Base-by-base conservation (phyloP, 2,113 vertebrate genomes). In the Oreotrochilus melanogaster region DNA sequence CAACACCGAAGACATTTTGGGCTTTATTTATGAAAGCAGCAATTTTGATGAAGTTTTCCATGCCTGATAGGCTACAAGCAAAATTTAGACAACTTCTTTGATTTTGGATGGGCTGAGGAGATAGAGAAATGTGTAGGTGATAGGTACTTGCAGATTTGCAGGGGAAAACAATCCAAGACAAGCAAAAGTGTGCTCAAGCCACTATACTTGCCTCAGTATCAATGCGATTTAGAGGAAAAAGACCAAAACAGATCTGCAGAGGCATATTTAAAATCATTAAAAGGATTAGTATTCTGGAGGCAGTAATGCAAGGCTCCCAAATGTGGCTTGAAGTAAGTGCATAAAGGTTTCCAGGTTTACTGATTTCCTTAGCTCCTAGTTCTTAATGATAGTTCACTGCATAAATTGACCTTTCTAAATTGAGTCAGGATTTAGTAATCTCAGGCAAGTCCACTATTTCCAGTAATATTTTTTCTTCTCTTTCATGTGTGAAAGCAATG, bases 401-500 rank as follows among this genome's bases (percentile, higher is more conserved):
- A 33, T 42, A 24, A 95, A 64, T 2, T 47, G 11, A 78, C 17
- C 58, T 42, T 28, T 95, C 60, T 69, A 67, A 67, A 45, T 1
- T 61, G 17, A 47, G 18, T 22, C 48, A 58, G 64, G 62, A 18
- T 22, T 84, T 31, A 45, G 47, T 58, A 65, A 45, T 11, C 31
- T 87, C 47, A 57, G 12, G 24, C 70, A 43, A 27, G 88, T 91
- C 54, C 13, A 30, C 24, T 85, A 50, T 60, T 85, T 87, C 64
- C 67, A 96, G 24, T 95, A 94, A 96, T n/a, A 61, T 31, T 30
- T 90, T 64, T 95, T 72, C 64, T 66, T 94, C 95, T 94, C 84
- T 97, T 98, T 92, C 97, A 83, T 98, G 66, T 95, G 75, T 74
- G 90, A 97, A 98, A 98, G 98, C 98, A 97, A 97, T 98, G 90